phyloP scores from a whole-genome alignment of 2,113 vertebrate genomes.

The Mormyrus iriodes region DNA sequence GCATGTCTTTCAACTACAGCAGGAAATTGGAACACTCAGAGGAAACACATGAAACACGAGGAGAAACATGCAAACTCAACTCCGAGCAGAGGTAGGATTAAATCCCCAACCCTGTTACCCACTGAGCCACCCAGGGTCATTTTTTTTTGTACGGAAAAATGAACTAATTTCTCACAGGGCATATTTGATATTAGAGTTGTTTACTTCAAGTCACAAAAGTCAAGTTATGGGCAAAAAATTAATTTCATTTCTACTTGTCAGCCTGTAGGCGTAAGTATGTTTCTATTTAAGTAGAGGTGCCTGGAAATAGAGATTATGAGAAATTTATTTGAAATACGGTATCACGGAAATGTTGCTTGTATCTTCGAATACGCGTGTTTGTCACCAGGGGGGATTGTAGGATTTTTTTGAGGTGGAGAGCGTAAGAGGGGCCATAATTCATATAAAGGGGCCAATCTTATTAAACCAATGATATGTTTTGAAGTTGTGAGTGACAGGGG shows the following conservation, averaged over 20 bases:
- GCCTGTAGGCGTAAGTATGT: not conserved
- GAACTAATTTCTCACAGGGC: not conserved
- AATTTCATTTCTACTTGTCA: not conserved
- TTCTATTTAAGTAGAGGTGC: not conserved
- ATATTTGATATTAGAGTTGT: slow-evolving; percentile 1
- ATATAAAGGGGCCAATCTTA: no score
- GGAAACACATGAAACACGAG: not conserved
- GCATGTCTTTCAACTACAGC: not conserved
- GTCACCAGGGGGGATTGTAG: not conserved
- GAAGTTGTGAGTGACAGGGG: not conserved
- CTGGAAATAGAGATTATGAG: not conserved
- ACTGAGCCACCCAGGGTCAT: not conserved
- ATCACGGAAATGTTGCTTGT: not conserved
- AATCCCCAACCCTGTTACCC: not conserved
- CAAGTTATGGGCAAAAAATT: not conserved
- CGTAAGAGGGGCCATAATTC: not conserved
- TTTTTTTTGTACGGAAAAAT: not conserved
- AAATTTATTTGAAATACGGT: not conserved
- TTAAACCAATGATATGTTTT: not conserved
- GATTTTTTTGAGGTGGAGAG: not conserved
- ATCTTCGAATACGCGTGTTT: not conserved
- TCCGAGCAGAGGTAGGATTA: not conserved
- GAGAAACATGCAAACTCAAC: not conserved
- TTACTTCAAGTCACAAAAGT: not conserved
- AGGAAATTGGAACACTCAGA: not conserved